Conservation (phyloP, 1,140 invertebrate species). For the Agrilus planipennis region DNA sequence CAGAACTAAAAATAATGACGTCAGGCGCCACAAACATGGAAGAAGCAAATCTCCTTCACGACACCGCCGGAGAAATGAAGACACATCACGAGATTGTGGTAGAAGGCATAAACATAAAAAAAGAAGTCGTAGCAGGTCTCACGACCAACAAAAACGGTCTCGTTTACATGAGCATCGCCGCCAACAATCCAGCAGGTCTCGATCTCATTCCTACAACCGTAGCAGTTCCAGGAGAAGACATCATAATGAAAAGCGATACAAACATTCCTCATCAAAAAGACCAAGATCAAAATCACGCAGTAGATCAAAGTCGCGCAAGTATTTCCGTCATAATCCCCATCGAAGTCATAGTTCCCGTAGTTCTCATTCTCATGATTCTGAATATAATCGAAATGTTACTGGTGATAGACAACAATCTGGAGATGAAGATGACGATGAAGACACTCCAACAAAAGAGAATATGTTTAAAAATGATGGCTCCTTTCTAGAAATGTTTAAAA, state of each 20-base stretch:
- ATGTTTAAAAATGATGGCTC: slow-evolving; percentile 76
- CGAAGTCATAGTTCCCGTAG: slow-evolving; percentile 25
- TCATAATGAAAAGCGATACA: slow-evolving; percentile 8
- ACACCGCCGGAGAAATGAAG: too few relatives aligned
- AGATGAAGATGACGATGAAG: slow-evolving; percentile 25
- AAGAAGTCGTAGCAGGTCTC: slow-evolving; percentile 14
- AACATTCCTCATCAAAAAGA: slow-evolving; percentile 14
- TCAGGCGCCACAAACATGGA: too few relatives aligned
- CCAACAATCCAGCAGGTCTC: slow-evolving; percentile 12
- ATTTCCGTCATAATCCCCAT: slow-evolving; percentile 22
- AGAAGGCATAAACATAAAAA: slow-evolving; percentile 25
- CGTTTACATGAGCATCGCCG: slow-evolving; percentile 24
- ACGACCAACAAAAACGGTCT: slow-evolving; percentile 16
- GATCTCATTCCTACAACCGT: slow-evolving; percentile 8
- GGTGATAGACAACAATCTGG: slow-evolving; percentile 11
- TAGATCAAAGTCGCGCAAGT: slow-evolving; percentile 32
- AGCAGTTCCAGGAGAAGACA: slow-evolving; percentile 7
- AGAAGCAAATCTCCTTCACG: too few relatives aligned
- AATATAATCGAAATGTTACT: slow-evolving; percentile 9
- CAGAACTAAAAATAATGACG: too few relatives aligned
- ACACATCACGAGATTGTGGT: slow-evolving; percentile 11
- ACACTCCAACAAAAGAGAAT: slow-evolving; percentile 37
- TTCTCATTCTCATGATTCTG: slow-evolving; percentile 11
- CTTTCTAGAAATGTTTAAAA: slow-evolving; percentile 82
- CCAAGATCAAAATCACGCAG: slow-evolving; percentile 19